Base-by-base conservation (phyloP, 2,113 vertebrate genomes). In the Alosa alosa region DNA sequence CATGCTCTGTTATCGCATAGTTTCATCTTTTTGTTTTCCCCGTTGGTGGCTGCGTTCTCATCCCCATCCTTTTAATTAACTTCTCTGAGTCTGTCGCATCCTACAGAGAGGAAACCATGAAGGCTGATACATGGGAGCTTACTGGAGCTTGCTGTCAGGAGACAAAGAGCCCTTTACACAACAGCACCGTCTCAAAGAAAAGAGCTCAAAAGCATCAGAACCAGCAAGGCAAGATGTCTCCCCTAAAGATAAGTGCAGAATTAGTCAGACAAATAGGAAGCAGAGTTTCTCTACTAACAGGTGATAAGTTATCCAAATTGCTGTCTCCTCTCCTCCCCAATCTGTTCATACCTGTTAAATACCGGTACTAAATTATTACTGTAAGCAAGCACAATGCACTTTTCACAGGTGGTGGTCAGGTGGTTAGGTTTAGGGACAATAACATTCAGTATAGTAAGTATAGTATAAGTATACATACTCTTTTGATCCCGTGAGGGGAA, bases 21-120 rank as follows among this genome's bases (percentile, higher is more conserved):
- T 36, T 72, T 72, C 64, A 72, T 72, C 64, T 72, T 25, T 72
- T 72, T 72, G 31, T 36, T 72, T 72, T 72, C 64, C 31, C n/a
- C 64, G 15, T 15, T 72, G 60, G 60, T 64, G 60, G 64, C 13
- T 25, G 64, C 2, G 64, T 72, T 36, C 64, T 72, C 64, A 72
- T 36, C 64, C 64, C 31, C 25, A 31, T 72, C 64, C 64, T 72
- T 72, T 36, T 72, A 72, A 72, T 72, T 72, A 72, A 72, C 64
- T 72, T 72, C n/a, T 31, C 64, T 64, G 60, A 64, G 20, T 36
- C n/a, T 22, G 18, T 64, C 20, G 17, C 18, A 72, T 11, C 10
- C 64, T 11, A 36, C 64, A 36, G 64, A 72, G 9, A 2, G 8
- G n/a, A 11, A 72, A 8, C 25, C 22, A 68, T 22, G 1, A 13